A percentile compares a stretch with the other conserved stretches of the same genome.
Conservation (phyloP, 2,797 vertebrate genomes). For the Petrocephalus schoutedeni region DNA sequence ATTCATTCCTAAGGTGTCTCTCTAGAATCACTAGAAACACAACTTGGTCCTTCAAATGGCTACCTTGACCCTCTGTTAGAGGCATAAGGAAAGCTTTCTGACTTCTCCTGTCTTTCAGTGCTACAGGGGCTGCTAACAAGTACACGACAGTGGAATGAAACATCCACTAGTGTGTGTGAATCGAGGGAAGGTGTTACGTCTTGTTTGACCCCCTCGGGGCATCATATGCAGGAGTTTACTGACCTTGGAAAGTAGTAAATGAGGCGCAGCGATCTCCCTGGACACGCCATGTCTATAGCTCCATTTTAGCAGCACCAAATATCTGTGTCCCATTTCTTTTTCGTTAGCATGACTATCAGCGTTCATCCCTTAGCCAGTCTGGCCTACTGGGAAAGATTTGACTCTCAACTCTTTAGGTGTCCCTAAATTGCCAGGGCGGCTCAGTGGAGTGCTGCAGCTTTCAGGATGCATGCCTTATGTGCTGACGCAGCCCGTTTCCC, state of each 20-base stretch:
- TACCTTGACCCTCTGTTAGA: neutral
- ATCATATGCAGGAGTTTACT: neutral
- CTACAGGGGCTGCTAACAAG: neutral
- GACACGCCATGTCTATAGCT: neutral
- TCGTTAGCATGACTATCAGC: neutral
- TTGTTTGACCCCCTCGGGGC: neutral
- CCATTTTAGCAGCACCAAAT: neutral
- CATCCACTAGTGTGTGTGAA: neutral
- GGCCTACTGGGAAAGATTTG: neutral
- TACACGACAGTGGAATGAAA: neutral
- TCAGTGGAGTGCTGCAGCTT: neutral
- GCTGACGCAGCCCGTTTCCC: neutral
- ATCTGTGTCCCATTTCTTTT: neutral
- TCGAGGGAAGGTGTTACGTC: neutral
- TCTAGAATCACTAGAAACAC: neutral
- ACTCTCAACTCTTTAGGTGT: neutral
- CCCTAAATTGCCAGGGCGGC: neutral
- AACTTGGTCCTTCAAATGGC: neutral
- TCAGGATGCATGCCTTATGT: neutral
- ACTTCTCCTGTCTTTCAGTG: neutral
- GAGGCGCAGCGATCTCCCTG: neutral
- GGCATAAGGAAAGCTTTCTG: neutral
- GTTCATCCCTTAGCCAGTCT: neutral
- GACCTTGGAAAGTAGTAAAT: neutral
- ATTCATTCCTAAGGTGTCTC: neutral